phyloP scores from a whole-genome alignment of 37 sponge, comb jelly and placozoan species.

The Ianthella basta region DNA sequence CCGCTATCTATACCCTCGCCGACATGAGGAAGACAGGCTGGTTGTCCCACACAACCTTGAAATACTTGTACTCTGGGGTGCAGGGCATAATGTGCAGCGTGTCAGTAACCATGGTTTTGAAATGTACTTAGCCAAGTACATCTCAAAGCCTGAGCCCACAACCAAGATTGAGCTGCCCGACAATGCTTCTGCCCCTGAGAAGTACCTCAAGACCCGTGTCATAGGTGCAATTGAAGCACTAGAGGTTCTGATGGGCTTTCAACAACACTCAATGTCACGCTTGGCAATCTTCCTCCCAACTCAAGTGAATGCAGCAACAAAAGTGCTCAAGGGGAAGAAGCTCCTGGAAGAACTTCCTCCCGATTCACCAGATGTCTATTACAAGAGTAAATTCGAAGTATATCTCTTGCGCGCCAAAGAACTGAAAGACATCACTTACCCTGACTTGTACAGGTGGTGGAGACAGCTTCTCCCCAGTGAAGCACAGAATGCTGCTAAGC shows the following conservation, averaged over 20 bases:
- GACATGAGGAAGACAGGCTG: not conserved
- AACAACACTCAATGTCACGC: not conserved
- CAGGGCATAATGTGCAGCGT: constrained; percentile 6
- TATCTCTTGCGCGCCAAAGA: too few relatives aligned
- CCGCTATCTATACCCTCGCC: not conserved
- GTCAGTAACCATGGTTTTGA: constrained; percentile 24
- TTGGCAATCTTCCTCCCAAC: not conserved
- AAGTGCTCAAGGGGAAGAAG: too few relatives aligned
- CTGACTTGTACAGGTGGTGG: too few relatives aligned
- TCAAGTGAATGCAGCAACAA: too few relatives aligned
- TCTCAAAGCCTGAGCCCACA: constrained; percentile 8
- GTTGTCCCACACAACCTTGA: constrained; percentile 7
- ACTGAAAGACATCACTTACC: too few relatives aligned
- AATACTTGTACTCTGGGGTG: not conserved
- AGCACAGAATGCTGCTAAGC: too few relatives aligned
- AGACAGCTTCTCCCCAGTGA: too few relatives aligned
- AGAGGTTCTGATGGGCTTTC: too few relatives aligned
- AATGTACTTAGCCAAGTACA: constrained; percentile 7
- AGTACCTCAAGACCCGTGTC: not conserved
- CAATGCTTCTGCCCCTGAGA: not conserved
- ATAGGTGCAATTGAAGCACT: too few relatives aligned
- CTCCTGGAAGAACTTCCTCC: too few relatives aligned
- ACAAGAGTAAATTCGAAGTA: too few relatives aligned
- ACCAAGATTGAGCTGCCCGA: not conserved
- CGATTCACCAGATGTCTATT: too few relatives aligned